Evolutionary conservation across 2,888 invertebrate species (phyloP).

Genomic region (Parnassius smintheus): DNA sequence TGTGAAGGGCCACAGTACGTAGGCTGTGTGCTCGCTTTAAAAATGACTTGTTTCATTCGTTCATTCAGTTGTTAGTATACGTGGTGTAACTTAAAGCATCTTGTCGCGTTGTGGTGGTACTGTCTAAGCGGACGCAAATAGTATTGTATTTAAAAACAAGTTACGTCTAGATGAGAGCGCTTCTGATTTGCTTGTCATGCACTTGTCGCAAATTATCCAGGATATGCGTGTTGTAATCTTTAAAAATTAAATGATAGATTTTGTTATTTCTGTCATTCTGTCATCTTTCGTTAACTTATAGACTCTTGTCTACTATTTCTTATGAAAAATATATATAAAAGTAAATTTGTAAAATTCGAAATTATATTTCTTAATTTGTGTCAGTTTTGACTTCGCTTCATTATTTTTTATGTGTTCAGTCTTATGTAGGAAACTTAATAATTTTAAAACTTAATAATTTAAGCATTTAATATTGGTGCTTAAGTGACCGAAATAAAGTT

Average conservation of each 20-base stretch:
- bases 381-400: not conserved
- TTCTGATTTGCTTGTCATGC: constrained; percentile 51
- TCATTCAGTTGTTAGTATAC: constrained; percentile 11
- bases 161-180: constrained; percentile 44
- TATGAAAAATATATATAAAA: too few relatives aligned
- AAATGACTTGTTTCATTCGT: not conserved
- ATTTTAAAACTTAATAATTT: constrained; percentile 2
- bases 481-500: constrained; percentile 40
- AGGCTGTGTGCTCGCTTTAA: too few relatives aligned
- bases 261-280: constrained; percentile 3
- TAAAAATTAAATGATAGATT: constrained; percentile 30
- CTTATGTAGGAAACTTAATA: not conserved
- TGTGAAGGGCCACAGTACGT: too few relatives aligned
- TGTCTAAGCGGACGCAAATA: constrained; percentile 35
- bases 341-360: too few relatives aligned
- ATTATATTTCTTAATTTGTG: not conserved
- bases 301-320: too few relatives aligned
- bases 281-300: too few relatives aligned
- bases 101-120: constrained; percentile 15
- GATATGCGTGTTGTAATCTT: constrained; percentile 32
- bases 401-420: not conserved
- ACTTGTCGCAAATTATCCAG: constrained; percentile 38
- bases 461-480: constrained; percentile 31
- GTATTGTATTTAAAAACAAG: constrained; percentile 51
- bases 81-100: constrained; percentile 25